Evolutionary conservation across 30 jellyfish, hydroid and myxozoan genomes (phyloP), one percentile per base, ranked within the genome.

Genomic region (Hydractinia symbiolongicarpus): DNA sequence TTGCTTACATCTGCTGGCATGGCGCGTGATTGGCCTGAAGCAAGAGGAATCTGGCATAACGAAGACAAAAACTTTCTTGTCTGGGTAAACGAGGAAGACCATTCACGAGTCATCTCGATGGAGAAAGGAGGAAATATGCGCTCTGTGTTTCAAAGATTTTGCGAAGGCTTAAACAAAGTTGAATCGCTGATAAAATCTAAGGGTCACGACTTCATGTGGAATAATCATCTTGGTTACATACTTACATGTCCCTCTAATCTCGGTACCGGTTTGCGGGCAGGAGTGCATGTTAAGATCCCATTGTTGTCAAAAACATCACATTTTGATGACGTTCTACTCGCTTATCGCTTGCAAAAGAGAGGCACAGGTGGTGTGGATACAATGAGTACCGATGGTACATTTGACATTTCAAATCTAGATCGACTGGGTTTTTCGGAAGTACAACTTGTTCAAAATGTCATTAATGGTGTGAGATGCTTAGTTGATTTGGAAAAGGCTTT

Each of bases 21-120:
- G 94, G 96, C 96, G 11, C 88, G 96, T 14, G 96, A 88, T 54
- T 88, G 96, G 96, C 89, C 91, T 8, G 96, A 88, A 51, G 94
- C 96, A 67, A 82, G 96, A 20, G 96, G 96, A 8, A 88, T 88
- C 56, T 88, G 83, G 86, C 94, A 88, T 69, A 88, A 88, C 81
- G 66, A 79, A 13, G 81, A 82, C 53, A 88, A 87, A 77, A 87
- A 82, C 76, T 90, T 90, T 81, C 83, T 90, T 19, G 85, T 90
- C 9, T 90, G 97, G 97, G 88, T 90, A 62, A 90, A 90, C 73
- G 97, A 90, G 67, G 97, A 90, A 60, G 97, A 90, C 61, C 97
- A 90, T 82, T 67, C 88, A 19, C 85, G 97, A 4, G 90, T 90
- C 30, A 90, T 90, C 15, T 90, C 97, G 16, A 90, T 90, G 97